phyloP scores from a whole-genome alignment of 2,888 invertebrate species.

The Drosophila acutilabella region DNA sequence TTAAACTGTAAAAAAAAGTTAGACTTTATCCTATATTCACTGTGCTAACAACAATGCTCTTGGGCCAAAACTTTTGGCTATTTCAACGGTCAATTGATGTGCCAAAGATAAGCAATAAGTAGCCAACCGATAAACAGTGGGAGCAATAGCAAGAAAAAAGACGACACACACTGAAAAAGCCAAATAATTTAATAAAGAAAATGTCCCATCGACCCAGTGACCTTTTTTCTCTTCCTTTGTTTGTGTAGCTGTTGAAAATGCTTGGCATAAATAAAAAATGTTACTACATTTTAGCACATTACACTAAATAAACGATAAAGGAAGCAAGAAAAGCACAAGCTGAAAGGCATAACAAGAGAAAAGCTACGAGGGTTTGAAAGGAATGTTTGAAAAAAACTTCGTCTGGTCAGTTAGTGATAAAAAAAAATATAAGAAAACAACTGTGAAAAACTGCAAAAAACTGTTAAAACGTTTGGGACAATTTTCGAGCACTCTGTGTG shows the following conservation, averaged over 20 bases:
- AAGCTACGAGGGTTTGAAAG: constrained; percentile 16
- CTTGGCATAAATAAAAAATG: constrained; percentile 71
- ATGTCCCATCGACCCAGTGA: constrained; percentile 57
- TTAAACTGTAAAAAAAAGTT: too few species aligned
- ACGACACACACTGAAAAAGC: constrained; percentile 14
- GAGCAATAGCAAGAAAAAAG: constrained; percentile 11
- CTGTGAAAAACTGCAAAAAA: constrained; percentile 59
- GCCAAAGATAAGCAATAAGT: constrained; percentile 63
- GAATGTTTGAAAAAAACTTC: not conserved
- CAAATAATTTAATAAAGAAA: constrained; percentile 75
- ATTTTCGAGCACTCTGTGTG: constrained; percentile 41
- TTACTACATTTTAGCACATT: constrained; percentile 72
- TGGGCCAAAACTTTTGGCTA: constrained; percentile 23
- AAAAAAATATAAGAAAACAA: constrained; percentile 23
- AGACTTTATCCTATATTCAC: not conserved
- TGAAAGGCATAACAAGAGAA: constrained; percentile 15
- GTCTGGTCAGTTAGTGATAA: constrained; percentile 49
- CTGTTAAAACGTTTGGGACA: constrained; percentile 59
- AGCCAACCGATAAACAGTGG: constrained; percentile 50
- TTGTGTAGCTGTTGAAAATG: constrained; percentile 43
- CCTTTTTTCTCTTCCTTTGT: constrained; percentile 49
- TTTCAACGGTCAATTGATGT: constrained; percentile 58
- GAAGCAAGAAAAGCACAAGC: constrained; percentile 15
- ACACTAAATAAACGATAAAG: constrained; percentile 53
- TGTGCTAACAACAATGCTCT: not conserved